Percentiles rank a stretch among this genome's conserved stretches.
These are phyloP conservation scores for Galerucella calmariensis DNA, from an alignment of 2,888 invertebrate genomes.

Conservation along the genomic window DNA sequence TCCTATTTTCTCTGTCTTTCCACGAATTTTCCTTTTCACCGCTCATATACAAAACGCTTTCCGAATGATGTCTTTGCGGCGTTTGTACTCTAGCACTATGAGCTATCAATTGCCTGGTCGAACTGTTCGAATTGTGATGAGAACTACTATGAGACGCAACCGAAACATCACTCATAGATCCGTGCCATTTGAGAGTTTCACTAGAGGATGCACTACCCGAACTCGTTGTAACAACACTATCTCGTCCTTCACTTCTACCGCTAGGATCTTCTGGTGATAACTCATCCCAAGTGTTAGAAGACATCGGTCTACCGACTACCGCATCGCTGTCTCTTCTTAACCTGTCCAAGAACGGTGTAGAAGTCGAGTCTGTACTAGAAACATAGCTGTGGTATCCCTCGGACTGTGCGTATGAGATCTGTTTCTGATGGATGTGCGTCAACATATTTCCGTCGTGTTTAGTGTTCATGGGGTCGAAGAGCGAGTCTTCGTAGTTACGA, in stretches of 20 bases:
- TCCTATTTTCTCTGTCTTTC: conserved; percentile 62
- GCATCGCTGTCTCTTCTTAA: conserved; percentile 73
- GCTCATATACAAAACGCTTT: conserved; percentile 78
- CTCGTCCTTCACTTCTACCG: conserved; percentile 66
- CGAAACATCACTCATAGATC: conserved; percentile 79
- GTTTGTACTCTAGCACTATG: conserved; percentile 82
- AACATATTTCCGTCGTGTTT: conserved; percentile 64
- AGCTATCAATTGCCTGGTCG: conserved; percentile 73
- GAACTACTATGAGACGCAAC: conserved; percentile 69
- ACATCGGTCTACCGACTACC: conserved; percentile 62
- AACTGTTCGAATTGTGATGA: conserved; percentile 68
- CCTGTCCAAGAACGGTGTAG: conserved; percentile 81
- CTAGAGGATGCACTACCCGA: conserved; percentile 75
- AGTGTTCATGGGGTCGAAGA: conserved; percentile 57
- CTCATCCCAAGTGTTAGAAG: conserved; percentile 65
- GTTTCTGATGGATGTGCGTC: conserved; percentile 74
- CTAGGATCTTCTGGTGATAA: conserved; percentile 37
- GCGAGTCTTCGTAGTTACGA: conserved; percentile 69
- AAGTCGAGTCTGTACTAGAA: conserved; percentile 79
- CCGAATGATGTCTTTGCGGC: conserved; percentile 82
- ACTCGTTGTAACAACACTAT: conserved; percentile 73
- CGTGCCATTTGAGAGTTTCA: conserved; percentile 84
- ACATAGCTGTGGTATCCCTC: conserved; percentile 86
- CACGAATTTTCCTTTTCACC: conserved; percentile 61
- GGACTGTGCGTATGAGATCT: conserved; percentile 81